Evolutionary conservation across 2,797 vertebrate species (phyloP).

Genomic region (Poecilia gillii): DNA sequence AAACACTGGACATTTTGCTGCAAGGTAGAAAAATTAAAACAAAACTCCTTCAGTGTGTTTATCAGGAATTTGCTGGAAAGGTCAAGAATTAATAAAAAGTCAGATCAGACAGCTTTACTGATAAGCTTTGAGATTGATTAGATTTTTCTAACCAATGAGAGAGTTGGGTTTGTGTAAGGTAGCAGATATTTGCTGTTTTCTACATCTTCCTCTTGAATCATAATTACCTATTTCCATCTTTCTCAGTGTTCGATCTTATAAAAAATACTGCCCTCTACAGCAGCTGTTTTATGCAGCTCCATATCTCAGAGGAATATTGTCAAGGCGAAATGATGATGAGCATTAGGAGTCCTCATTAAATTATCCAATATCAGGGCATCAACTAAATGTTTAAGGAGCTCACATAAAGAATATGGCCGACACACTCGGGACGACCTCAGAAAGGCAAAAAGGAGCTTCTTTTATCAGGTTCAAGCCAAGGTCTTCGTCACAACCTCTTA

Average conservation of each 20-base stretch:
- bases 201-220: conserved; percentile 55
- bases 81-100: not conserved
- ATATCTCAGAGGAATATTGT: conserved; percentile 57
- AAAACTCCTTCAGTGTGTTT: not conserved
- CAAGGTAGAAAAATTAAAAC: not conserved
- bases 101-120: not conserved
- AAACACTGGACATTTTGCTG: not conserved
- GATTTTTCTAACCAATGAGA: not conserved
- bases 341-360: conserved; percentile 58
- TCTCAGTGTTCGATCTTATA: conserved; percentile 54
- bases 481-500: conserved; percentile 39
- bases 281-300: conserved; percentile 47
- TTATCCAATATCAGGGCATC: conserved; percentile 46
- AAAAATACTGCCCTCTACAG: conserved; percentile 46
- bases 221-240: conserved; percentile 38
- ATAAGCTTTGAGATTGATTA: not conserved
- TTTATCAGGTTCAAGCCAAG: conserved; percentile 34
- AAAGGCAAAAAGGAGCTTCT: conserved; percentile 15
- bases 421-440: conserved; percentile 22
- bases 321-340: conserved; percentile 66
- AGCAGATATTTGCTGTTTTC: conserved; percentile 1
- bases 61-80: not conserved
- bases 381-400: conserved; percentile 44
- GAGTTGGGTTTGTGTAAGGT: not conserved
- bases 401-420: conserved; percentile 36